A percentile compares a stretch with the other conserved stretches of the same genome.
Evolutionary conservation across 2,888 invertebrate genomes (phyloP).

Genomic region (Mycalesis mineus): DNA sequence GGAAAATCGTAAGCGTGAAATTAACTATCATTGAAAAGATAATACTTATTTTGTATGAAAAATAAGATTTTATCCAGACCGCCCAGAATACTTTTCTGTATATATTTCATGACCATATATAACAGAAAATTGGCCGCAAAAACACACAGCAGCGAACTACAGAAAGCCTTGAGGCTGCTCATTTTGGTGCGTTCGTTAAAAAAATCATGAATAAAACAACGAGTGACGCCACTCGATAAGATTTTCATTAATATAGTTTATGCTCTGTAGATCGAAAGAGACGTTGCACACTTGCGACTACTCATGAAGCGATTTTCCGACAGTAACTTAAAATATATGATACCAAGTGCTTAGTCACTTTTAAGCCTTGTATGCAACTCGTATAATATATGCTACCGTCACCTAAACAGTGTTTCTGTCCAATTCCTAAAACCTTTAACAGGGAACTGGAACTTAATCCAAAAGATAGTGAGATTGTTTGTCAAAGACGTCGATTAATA

Average conservation of each 20-base stretch:
- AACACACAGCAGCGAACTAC: constrained; percentile 4
- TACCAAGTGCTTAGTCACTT: no score
- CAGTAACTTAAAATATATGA: no score
- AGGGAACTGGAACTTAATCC: no score
- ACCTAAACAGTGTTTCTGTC: no score
- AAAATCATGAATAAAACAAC: constrained; percentile 24
- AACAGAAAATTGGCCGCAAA: constrained; percentile 9
- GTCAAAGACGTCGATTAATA: no score
- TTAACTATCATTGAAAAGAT: neutral
- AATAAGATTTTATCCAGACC: constrained; percentile 3
- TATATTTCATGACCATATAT: constrained; percentile 5
- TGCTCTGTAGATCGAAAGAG: neutral
- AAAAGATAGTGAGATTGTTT: no score
- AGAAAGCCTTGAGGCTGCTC: constrained; percentile 15
- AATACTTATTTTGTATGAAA: neutral
- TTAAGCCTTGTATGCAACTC: no score
- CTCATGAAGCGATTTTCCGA: neutral
- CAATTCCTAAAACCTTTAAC: no score
- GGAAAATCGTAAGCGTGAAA: neutral
- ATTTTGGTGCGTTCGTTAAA: constrained; percentile 19
- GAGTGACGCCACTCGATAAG: constrained; percentile 19
- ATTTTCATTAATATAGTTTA: constrained; percentile 15
- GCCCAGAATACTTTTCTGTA: neutral
- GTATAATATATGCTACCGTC: no score
- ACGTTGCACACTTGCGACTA: neutral